Conservation (phyloP, 2,888 invertebrate species). For the Drosophila algonquin region DNA sequence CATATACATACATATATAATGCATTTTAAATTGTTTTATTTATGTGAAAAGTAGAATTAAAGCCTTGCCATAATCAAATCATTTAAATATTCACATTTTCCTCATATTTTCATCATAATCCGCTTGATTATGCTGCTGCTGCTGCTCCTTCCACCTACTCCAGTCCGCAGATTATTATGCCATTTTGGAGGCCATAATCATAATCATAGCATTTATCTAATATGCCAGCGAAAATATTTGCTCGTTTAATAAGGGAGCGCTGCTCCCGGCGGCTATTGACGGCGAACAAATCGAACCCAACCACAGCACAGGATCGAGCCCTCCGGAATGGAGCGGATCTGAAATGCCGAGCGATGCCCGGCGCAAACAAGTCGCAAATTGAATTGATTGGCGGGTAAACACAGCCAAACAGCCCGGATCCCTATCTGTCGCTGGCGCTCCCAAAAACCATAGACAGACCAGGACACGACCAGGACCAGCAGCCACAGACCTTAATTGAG, state of each 20-base stretch:
- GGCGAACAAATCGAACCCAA: constrained; percentile 6
- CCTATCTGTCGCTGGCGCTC: constrained; percentile 6
- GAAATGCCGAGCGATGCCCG: constrained; percentile 28
- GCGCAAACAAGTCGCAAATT: constrained; percentile 56
- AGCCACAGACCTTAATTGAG: constrained; percentile 54
- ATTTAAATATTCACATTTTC: background rate
- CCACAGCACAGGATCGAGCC: constrained; percentile 11
- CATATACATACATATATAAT: background rate
- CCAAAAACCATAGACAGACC: constrained; percentile 29
- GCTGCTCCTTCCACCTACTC: background rate
- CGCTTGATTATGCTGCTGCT: constrained; percentile 18
- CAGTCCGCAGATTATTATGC: constrained; percentile 32
- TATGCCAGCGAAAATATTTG: constrained; percentile 48
- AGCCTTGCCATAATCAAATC: background rate
- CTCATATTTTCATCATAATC: constrained; percentile 8
- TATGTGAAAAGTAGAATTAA: background rate
- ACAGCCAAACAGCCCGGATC: constrained; percentile 36
- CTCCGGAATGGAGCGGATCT: constrained; percentile 24
- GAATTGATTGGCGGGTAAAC: constrained; percentile 64
- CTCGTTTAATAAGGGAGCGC: constrained; percentile 43
- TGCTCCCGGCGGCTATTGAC: constrained; percentile 17
- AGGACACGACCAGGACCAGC: constrained; percentile 8
- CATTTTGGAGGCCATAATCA: constrained; percentile 43
- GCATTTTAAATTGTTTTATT: background rate
- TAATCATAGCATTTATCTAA: constrained; percentile 51